Evolutionary conservation across 2,113 vertebrate species (phyloP), one percentile per base, ranked within the genome.

Genomic region (Sprattus sprattus): DNA sequence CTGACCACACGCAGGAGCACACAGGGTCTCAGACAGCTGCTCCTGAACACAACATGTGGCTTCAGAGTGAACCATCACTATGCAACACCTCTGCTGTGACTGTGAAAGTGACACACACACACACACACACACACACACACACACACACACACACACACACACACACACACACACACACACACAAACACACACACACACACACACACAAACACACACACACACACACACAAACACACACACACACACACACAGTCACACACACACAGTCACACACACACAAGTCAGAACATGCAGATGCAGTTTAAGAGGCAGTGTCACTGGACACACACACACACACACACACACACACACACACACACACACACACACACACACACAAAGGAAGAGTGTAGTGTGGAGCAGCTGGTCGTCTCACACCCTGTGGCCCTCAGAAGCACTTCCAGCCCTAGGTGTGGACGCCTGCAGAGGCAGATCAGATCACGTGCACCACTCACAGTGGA

Each of bases 1-100:
- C 22, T 86, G 54, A 46, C 78, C 75, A 3, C 82, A 87, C 60
- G 87, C 81, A 87, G 82, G 87, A 60, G 85, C 83, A 54, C 46
- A 67, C 78, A 85, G n/a, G 28, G 18, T 10, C 7, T 7, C 18
- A 60, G 6, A 60, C 54, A 60, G 54, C 18, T 60, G 18, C 18
- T 22, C 54, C 20, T 60, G 18, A 22, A 20, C 54, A 22, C 18
- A 22, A 60, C 3, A 60, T 20, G 20, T 20, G 6, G 54, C 18
- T 18, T 7, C 6, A 6, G 18, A 60, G 54, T 20, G 6, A 60
- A 22, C 54, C 54, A 60, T 60, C 20, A 60, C 22, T 22, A 60
- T 60, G 18, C 22, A 60, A 60, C 54, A 60, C 54, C 18, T 52
- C 13, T 52, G 54, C 54, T 60, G 54, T 22, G 18, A 60, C 22